Evolutionary conservation across 2,113 vertebrate species (phyloP).

Genomic region (Barnardius zonarius): DNA sequence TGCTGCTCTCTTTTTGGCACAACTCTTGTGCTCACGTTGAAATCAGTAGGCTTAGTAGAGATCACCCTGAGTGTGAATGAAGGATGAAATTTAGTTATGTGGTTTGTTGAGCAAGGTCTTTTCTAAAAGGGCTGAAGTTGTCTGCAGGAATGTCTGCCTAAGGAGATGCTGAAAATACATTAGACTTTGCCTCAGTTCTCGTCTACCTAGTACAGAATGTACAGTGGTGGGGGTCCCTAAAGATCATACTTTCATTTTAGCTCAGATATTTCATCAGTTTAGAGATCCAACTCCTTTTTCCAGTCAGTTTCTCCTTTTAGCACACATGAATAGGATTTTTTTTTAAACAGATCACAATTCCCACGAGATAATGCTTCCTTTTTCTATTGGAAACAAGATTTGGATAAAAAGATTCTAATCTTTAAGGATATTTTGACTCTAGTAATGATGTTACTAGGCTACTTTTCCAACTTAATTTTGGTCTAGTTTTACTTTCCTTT

Average conservation of each 20-base stretch:
- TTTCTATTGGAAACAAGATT: background rate
- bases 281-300: background rate
- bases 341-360: background rate
- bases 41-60: background rate
- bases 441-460: background rate
- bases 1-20: background rate
- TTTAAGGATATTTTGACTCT: background rate
- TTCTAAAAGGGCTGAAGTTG: background rate
- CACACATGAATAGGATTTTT: background rate
- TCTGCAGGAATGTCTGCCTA: background rate
- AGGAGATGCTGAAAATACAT: background rate
- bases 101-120: background rate
- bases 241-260: background rate
- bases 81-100: background rate
- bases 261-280: background rate
- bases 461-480: background rate
- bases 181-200: background rate
- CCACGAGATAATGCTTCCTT: background rate
- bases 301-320: background rate
- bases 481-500: background rate
- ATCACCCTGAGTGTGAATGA: accelerated
- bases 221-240: background rate
- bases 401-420: background rate
- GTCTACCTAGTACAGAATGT: background rate
- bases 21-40: background rate